Evolutionary conservation across 2,113 vertebrate species (phyloP).

Genomic region (Myrmecophaga tridactyla): DNA sequence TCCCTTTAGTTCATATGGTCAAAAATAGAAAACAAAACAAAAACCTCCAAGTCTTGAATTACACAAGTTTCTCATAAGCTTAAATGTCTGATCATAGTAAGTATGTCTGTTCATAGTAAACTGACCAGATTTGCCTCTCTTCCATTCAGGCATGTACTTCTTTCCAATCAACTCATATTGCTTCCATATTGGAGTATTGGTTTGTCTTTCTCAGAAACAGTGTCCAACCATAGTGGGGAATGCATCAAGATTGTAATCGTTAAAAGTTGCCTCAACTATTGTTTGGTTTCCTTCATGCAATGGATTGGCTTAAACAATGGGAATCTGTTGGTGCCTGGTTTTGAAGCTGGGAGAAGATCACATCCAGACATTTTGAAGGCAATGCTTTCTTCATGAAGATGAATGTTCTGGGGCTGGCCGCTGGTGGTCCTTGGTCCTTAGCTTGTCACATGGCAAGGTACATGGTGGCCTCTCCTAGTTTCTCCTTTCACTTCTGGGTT

Average conservation of each 20-base stretch:
- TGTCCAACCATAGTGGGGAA: not conserved
- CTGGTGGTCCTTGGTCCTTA: too few species aligned
- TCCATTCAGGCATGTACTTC: not conserved
- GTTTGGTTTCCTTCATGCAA: too few species aligned
- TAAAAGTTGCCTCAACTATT: not conserved
- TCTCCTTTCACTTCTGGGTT: too few species aligned
- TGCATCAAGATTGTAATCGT: not conserved
- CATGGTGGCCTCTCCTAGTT: too few species aligned
- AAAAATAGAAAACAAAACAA: constrained; percentile 15
- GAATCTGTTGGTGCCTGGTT: too few species aligned
- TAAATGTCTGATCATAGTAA: not conserved
- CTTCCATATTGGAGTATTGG: not conserved
- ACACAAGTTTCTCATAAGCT: not conserved
- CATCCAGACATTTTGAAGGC: too few species aligned
- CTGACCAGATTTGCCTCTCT: not conserved
- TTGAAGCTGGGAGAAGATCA: too few species aligned
- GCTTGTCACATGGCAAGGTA: too few species aligned
- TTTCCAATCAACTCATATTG: not conserved
- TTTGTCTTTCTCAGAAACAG: not conserved
- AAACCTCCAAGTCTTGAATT: not conserved
- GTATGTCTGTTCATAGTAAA: not conserved
- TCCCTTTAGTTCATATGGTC: not conserved
- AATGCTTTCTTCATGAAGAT: too few species aligned
- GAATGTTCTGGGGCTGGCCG: too few species aligned
- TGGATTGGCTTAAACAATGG: too few species aligned